Evolutionary conservation across 2,888 invertebrate species (phyloP).

Genomic region (Trypoxylon attenuatum): DNA sequence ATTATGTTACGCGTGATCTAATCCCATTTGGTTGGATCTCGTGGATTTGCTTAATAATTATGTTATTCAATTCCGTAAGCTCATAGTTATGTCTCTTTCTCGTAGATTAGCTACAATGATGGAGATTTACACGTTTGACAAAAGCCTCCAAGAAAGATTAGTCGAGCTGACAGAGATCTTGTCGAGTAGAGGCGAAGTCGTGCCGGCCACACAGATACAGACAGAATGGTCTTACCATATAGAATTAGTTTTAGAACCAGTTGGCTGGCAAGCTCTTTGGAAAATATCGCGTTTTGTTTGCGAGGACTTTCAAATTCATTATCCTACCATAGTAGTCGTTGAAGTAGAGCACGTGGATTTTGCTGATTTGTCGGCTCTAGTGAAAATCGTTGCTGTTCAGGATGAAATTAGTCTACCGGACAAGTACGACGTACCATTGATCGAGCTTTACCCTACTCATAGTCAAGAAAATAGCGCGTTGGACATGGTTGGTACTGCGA

Average conservation of each 20-base stretch:
- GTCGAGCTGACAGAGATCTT: conserved; percentile 77
- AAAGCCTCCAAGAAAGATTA: conserved; percentile 77
- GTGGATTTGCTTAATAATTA: too few species aligned
- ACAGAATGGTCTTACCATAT: conserved; percentile 78
- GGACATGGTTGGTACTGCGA: conserved; percentile 79
- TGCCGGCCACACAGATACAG: conserved; percentile 76
- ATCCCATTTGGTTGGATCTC: too few species aligned
- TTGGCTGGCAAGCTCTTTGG: conserved; percentile 84
- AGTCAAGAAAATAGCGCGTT: conserved; percentile 78
- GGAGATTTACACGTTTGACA: conserved; percentile 79
- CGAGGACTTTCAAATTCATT: conserved; percentile 80
- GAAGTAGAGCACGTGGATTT: conserved; percentile 78
- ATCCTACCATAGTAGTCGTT: conserved; percentile 80
- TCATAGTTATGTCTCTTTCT: background rate
- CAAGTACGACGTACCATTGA: conserved; percentile 78
- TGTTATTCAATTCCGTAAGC: too few species aligned
- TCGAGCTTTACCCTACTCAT: conserved; percentile 80
- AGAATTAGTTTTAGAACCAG: conserved; percentile 79
- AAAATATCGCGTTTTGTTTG: conserved; percentile 81
- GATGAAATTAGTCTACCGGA: conserved; percentile 80
- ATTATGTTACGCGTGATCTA: too few species aligned
- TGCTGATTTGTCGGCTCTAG: conserved; percentile 76
- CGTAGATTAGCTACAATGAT: conserved; percentile 62
- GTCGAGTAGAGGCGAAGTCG: conserved; percentile 68
- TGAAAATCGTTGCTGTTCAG: conserved; percentile 80